phyloP scores from a whole-genome alignment of 1,140 invertebrate species.

The Drosophila lowei region DNA sequence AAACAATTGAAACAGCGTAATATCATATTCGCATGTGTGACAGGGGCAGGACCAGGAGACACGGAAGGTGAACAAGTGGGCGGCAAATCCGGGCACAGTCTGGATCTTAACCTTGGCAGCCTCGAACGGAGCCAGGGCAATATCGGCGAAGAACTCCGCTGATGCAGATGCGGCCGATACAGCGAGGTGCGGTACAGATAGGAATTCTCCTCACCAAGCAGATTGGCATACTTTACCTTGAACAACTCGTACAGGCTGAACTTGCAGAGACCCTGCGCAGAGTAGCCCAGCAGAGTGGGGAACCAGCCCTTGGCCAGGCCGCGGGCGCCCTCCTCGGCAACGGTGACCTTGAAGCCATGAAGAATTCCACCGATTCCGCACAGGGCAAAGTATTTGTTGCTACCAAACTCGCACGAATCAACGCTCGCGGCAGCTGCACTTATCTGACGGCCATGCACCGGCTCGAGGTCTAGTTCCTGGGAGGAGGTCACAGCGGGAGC shows the following conservation, averaged over 20 bases:
- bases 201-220: conserved; percentile 91
- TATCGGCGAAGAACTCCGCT: conserved; percentile 99
- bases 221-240: conserved; percentile 89
- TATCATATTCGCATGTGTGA: conserved; percentile 58
- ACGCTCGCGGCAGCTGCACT: conserved; percentile 85
- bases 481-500: not conserved
- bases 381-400: conserved; percentile 94
- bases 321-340: conserved; percentile 88
- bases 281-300: conserved; percentile 92
- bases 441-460: conserved; percentile 85
- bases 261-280: conserved; percentile 89
- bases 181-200: conserved; percentile 95
- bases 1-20: conserved; percentile 62
- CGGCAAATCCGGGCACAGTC: conserved; percentile 93
- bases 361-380: conserved; percentile 97
- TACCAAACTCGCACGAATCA: conserved; percentile 96
- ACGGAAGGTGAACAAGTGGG: conserved; percentile 19
- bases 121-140: conserved; percentile 98
- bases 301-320: conserved; percentile 92
- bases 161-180: conserved; percentile 96
- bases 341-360: conserved; percentile 88
- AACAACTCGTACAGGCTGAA: conserved; percentile 93
- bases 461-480: conserved; percentile 51
- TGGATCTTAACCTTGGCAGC: conserved; percentile 97
- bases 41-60: conserved; percentile 8